Conservation (phyloP, 1,140 invertebrate genomes). For the Thaumatotibia leucotreta region DNA sequence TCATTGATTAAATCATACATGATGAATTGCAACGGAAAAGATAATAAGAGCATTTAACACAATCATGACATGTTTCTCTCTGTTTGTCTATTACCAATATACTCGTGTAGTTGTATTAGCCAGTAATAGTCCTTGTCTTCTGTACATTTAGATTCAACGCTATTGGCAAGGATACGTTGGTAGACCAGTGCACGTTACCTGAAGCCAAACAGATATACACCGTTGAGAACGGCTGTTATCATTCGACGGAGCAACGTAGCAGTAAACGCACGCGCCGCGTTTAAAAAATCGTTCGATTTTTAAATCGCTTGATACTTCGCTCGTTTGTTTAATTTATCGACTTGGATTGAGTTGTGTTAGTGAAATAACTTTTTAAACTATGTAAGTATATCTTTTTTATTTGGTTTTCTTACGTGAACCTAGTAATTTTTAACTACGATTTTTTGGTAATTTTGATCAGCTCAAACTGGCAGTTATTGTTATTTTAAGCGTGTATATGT, state of each 20-base stretch:
- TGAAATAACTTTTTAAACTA: slow-evolving; percentile 4
- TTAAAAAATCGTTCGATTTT: slow-evolving; percentile 19
- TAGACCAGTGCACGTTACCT: not conserved
- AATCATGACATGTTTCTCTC: not conserved
- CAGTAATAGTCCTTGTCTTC: not conserved
- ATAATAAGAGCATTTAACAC: not conserved
- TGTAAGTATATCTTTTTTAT: not conserved
- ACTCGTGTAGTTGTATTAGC: not conserved
- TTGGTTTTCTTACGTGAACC: not conserved
- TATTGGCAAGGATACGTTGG: not conserved
- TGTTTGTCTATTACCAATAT: not conserved
- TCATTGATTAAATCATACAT: not conserved
- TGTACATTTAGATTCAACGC: not conserved
- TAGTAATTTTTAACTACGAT: too few relatives aligned
- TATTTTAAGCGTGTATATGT: too few relatives aligned
- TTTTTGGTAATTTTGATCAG: too few relatives aligned
- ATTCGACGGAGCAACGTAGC: slow-evolving; percentile 35
- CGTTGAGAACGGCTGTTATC: slow-evolving; percentile 34
- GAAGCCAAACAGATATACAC: slow-evolving; percentile 2
- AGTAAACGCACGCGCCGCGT: slow-evolving; percentile 29
- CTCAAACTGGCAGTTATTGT: too few relatives aligned
- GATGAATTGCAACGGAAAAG: not conserved
- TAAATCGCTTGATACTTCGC: slow-evolving; percentile 15
- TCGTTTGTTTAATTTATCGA: not conserved
- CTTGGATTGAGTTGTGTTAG: slow-evolving; percentile 2